Base-by-base conservation (phyloP, 1,140 invertebrate genomes). In the Pogonomyrmex barbatus region DNA sequence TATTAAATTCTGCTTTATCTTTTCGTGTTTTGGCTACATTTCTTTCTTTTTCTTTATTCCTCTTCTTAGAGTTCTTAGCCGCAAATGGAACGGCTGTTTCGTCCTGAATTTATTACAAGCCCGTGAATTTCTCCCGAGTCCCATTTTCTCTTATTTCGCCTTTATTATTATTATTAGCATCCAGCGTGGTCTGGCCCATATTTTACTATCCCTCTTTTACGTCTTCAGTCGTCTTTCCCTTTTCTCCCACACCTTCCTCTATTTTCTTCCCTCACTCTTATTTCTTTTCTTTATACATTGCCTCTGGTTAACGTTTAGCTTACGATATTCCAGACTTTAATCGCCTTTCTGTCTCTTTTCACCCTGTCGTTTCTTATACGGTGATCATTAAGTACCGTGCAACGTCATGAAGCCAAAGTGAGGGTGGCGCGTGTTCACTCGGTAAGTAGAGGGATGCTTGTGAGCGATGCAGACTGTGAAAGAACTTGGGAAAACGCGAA, bases 161-260 rank as follows among this genome's bases (percentile, higher is more conserved):
- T 90, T 90, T 89, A 89, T 90, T 90, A 90, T 89, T 88, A 86
- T 90, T 90, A 90, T 90, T 90, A 90, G 86, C 86, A 89, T 82
- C 86, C 89, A 85, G 56, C 86, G 60, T 33, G 33, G 42, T 52
- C 63, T 70, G 81, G 50, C 36, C 88, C 82, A 89, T 89, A 88
- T 90, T 90, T 90, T 68, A 85, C 10, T 60, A 56, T 58, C 30
- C 75, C 30, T n/a, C 52, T 24, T 47, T 17, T 33, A 56, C 14
- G 14, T 39, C 58, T 60, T 86, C 30, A 33, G 62, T 71, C 62
- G 73, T 47, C 73, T 47, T 76, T 42, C 36, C n/a, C 6, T 17
- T 6, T 42, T 4, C 36, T 4, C 10, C 39, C 17, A 8, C 24
- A 8, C 24, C 39, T 4, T 33, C 2, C 12, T 39, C 0, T 50